phyloP scores from a whole-genome alignment of 1,140 invertebrate species.

The Polypedilum vanderplanki region DNA sequence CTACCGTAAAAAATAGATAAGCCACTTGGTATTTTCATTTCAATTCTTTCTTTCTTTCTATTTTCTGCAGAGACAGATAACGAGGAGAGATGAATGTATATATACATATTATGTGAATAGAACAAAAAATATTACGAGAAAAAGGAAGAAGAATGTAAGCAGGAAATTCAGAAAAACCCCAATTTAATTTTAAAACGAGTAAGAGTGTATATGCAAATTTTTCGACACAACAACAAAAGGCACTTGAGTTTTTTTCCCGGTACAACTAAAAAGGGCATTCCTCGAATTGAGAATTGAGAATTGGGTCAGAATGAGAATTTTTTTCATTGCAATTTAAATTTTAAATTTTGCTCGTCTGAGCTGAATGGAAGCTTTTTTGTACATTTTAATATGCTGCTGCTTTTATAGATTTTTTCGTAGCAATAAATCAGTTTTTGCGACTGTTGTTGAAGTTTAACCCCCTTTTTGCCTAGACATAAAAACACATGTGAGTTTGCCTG shows the following conservation, averaged over 20 bases:
- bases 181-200: not conserved
- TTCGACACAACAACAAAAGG: not conserved
- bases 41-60: not conserved
- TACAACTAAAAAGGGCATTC: not conserved
- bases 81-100: not conserved
- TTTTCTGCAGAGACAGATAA: not conserved
- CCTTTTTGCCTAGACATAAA: not conserved
- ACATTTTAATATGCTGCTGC: not conserved
- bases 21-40: slow-evolving; percentile 6
- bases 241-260: not conserved
- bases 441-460: not conserved
- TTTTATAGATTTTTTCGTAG: not conserved
- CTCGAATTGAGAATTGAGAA: not conserved
- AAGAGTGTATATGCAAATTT: not conserved
- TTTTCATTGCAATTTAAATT: not conserved
- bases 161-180: not conserved
- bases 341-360: not conserved
- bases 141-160: not conserved
- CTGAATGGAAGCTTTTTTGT: not conserved
- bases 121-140: not conserved
- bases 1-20: slow-evolving; percentile 18
- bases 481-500: not conserved
- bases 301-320: slow-evolving; percentile 1
- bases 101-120: not conserved
- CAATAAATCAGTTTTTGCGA: slow-evolving; percentile 15